phyloP scores from a whole-genome alignment of 2,888 invertebrate genomes.

The Platycheirus albimanus region DNA sequence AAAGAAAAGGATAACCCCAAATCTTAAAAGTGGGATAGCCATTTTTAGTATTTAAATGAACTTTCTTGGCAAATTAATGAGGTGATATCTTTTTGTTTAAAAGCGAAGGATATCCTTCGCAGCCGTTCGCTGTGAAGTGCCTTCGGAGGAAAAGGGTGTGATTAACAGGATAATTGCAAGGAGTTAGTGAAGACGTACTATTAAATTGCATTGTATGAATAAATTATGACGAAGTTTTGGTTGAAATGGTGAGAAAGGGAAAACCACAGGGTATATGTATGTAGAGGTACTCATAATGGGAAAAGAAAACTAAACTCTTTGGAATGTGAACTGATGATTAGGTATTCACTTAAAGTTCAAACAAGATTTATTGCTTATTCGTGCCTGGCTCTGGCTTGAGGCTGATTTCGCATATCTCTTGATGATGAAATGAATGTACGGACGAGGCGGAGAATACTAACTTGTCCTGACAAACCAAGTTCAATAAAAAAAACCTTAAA shows the following conservation, averaged over 20 bases:
- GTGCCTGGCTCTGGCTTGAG: constrained; percentile 1
- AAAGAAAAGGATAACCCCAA: constrained; percentile 26
- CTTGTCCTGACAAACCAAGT: no score
- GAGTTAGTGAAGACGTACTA: constrained; percentile 58
- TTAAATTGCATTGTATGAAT: constrained; percentile 63
- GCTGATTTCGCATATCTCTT: not conserved
- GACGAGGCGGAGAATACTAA: no score
- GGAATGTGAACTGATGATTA: constrained; percentile 16
- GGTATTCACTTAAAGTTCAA: constrained; percentile 4
- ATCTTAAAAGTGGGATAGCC: constrained; percentile 42
- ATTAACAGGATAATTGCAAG: constrained; percentile 71
- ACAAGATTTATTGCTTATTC: not conserved
- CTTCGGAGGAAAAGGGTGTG: constrained; percentile 28
- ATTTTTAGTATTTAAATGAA: constrained; percentile 71
- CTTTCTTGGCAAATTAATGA: constrained; percentile 76
- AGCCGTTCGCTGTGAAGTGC: not conserved
- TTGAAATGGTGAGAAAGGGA: constrained; percentile 2
- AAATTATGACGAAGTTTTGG: constrained; percentile 56
- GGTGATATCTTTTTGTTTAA: constrained; percentile 77
- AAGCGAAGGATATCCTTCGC: constrained; percentile 51
- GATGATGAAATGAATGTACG: no score
- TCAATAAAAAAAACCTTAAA: no score
- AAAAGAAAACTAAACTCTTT: not conserved
- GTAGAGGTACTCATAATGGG: no score
- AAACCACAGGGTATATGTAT: no score